phyloP scores from a whole-genome alignment of 2,797 vertebrate genomes.

The Pipistrellus pipistrellus region DNA sequence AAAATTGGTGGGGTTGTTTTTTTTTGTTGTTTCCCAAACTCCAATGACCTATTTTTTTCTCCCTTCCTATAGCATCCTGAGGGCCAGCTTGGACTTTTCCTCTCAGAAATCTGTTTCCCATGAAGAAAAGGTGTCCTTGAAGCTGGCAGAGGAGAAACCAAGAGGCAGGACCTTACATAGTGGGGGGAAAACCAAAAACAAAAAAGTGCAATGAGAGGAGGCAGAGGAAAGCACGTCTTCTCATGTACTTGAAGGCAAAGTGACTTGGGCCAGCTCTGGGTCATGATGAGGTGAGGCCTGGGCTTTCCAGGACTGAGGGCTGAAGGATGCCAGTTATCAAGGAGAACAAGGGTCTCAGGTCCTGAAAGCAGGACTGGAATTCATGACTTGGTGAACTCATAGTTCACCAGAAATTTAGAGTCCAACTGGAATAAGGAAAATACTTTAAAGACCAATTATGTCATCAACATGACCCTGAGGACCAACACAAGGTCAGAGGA shows the following conservation, averaged over 20 bases:
- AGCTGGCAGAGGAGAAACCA: not conserved
- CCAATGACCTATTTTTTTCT: not conserved
- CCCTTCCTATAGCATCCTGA: not conserved
- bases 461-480: not conserved
- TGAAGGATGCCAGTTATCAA: not conserved
- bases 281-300: not conserved
- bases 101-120: not conserved
- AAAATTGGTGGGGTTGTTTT: not conserved
- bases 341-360: not conserved
- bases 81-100: not conserved
- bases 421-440: not conserved
- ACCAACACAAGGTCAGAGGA: not conserved
- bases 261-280: not conserved
- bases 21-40: not conserved
- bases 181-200: not conserved
- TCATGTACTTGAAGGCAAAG: not conserved
- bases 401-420: not conserved
- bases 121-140: not conserved
- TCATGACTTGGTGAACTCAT: no score
- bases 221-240: rapidly evolving
- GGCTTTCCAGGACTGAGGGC: not conserved
- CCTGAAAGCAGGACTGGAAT: not conserved
- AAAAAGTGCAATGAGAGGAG: not conserved
- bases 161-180: not conserved
- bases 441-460: not conserved